Percentiles rank a stretch among this genome's conserved stretches.
phyloP scores from a whole-genome alignment of 2,113 vertebrate genomes.

The Gyps fulvus region DNA sequence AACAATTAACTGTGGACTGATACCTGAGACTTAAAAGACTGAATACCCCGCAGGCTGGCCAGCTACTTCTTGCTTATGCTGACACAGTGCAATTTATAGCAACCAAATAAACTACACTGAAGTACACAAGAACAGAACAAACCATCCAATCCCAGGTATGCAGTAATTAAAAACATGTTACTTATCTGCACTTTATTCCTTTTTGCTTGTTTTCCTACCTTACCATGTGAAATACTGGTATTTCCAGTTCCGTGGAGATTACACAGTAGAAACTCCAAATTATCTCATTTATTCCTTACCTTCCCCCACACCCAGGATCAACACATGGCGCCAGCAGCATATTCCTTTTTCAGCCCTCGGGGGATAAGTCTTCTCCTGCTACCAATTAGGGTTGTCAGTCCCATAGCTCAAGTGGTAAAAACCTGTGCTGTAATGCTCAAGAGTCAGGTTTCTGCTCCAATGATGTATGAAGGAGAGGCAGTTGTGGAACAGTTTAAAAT shows the following conservation, averaged over 20 bases:
- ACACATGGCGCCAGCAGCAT: constrained; percentile 61
- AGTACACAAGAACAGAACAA: background rate
- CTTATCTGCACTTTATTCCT: background rate
- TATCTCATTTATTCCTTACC: constrained; percentile 53
- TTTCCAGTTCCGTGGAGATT: constrained; percentile 14
- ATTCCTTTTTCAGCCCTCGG: constrained; percentile 40
- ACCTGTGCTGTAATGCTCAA: constrained; percentile 44
- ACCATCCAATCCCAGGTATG: background rate
- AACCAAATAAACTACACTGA: background rate
- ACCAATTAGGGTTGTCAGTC: constrained; percentile 61
- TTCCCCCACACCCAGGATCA: constrained; percentile 51
- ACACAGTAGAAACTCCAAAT: constrained; percentile 44
- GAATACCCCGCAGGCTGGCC: background rate
- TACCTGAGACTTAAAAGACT: background rate
- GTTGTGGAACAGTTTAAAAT: constrained; percentile 53
- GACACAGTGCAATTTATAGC: background rate
- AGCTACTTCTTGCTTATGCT: background rate
- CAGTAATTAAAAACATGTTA: background rate
- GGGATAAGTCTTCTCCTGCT: constrained; percentile 62
- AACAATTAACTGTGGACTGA: background rate
- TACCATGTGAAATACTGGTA: background rate
- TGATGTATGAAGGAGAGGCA: constrained; percentile 61
- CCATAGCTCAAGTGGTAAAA: constrained; percentile 60
- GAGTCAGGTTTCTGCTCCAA: constrained; percentile 55
- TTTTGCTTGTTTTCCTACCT: background rate